These are phyloP conservation scores for Laothoe populi DNA, from an alignment of 2,888 invertebrate species.

Conservation along the genomic window DNA sequence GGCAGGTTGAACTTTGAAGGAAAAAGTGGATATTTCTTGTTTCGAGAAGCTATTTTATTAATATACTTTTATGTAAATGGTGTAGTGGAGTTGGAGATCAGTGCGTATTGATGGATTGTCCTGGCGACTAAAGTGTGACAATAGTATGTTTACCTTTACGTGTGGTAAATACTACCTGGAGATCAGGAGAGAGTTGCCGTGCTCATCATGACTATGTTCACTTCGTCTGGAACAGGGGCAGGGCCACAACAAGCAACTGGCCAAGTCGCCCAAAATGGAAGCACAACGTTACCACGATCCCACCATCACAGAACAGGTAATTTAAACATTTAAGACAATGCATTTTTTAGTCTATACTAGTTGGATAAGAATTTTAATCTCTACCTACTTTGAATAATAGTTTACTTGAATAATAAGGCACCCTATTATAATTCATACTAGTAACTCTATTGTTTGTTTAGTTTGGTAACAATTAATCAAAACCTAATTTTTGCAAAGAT, in stretches of 20 bases:
- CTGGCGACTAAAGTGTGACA: constrained; percentile 50
- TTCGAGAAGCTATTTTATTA: constrained; percentile 24
- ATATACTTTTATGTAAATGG: constrained; percentile 7
- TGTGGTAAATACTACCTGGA: constrained; percentile 74
- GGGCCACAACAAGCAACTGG: constrained; percentile 75
- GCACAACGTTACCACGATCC: constrained; percentile 77
- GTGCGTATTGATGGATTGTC: constrained; percentile 45
- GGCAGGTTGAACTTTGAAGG: constrained; percentile 56
- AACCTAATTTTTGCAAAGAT: neutral
- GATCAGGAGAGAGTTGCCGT: constrained; percentile 63
- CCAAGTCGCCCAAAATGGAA: constrained; percentile 77
- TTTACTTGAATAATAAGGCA: neutral
- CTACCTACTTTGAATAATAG: neutral
- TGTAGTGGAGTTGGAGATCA: constrained; percentile 31
- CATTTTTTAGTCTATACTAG: neutral
- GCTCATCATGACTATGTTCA: constrained; percentile 74
- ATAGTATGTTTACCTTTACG: constrained; percentile 77
- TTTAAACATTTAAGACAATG: neutral
- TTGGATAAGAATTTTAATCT: neutral
- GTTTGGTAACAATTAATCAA: neutral
- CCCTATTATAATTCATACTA: neutral
- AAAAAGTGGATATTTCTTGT: constrained; percentile 50
- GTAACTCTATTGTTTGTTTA: constrained; percentile 3
- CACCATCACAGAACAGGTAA: constrained; percentile 81
- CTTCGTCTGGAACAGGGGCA: constrained; percentile 76